Evolutionary conservation across 1,140 invertebrate genomes (phyloP).

Genomic region (Nasonia giraulti): DNA sequence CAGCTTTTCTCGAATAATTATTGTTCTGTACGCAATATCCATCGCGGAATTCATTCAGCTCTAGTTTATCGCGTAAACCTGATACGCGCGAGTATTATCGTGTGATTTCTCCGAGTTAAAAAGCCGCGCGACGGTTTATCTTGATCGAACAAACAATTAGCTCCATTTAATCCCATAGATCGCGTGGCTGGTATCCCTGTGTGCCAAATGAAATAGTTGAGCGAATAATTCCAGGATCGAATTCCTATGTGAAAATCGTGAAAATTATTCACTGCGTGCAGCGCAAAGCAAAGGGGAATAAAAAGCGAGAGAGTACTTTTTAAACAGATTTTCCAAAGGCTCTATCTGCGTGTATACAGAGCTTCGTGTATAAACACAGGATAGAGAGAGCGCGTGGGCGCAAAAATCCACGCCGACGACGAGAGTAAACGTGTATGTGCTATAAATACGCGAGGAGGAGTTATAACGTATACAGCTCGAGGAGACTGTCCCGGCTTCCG

Average conservation of each 20-base stretch:
- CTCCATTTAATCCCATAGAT: no score
- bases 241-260: no score
- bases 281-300: background rate
- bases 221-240: no score
- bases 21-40: background rate
- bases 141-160: no score
- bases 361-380: background rate
- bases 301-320: background rate
- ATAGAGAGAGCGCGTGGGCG: no score
- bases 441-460: no score
- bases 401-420: no score
- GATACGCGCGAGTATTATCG: no score
- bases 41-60: background rate
- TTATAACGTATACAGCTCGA: background rate
- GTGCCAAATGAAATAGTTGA: no score
- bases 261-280: no score
- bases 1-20: background rate
- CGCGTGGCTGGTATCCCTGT: no score
- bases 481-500: background rate
- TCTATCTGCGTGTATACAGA: no score
- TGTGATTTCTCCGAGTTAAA: background rate
- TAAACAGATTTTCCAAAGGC: background rate
- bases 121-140: background rate
- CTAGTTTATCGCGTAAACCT: background rate
- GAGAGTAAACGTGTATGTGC: background rate